Evolutionary conservation across 1,140 invertebrate species (phyloP).

Genomic region (Spodoptera litura): DNA sequence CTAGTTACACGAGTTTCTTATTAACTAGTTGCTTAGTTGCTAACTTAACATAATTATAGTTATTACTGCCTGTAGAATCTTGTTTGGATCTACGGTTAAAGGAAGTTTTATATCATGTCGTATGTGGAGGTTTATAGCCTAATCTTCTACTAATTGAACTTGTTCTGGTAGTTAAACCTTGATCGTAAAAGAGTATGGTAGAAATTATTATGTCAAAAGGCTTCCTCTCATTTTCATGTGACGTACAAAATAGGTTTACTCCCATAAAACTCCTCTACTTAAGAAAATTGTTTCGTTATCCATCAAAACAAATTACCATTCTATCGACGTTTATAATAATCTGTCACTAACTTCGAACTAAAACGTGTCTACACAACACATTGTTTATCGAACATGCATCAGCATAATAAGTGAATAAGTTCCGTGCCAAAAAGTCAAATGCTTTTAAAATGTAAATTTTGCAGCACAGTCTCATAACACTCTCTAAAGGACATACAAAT

Average conservation of each 20-base stretch:
- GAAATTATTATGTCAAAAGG: too few species aligned
- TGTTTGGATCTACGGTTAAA: not conserved
- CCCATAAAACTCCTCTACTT: too few species aligned
- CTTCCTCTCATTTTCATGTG: too few species aligned
- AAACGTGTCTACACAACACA: not conserved
- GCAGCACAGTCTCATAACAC: constrained; percentile 1
- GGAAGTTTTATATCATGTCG: too few species aligned
- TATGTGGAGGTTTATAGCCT: too few species aligned
- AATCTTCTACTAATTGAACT: too few species aligned
- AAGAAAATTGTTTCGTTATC: too few species aligned
- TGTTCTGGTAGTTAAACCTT: too few species aligned
- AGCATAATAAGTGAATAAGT: constrained; percentile 4
- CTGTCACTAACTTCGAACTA: not conserved
- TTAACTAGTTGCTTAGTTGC: not conserved
- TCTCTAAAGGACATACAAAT: constrained; percentile 19
- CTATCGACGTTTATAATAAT: not conserved
- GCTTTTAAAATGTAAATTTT: constrained; percentile 22
- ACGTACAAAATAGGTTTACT: too few species aligned
- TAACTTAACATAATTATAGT: not conserved
- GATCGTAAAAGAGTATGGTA: too few species aligned
- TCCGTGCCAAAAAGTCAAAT: constrained; percentile 19
- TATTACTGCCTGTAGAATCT: not conserved
- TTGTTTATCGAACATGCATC: not conserved
- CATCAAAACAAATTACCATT: too few species aligned
- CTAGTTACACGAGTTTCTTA: constrained; percentile 4